Evolutionary conservation across 30 jellyfish, hydroid and myxozoan species (phyloP).

Genomic region (Aurelia sp.): DNA sequence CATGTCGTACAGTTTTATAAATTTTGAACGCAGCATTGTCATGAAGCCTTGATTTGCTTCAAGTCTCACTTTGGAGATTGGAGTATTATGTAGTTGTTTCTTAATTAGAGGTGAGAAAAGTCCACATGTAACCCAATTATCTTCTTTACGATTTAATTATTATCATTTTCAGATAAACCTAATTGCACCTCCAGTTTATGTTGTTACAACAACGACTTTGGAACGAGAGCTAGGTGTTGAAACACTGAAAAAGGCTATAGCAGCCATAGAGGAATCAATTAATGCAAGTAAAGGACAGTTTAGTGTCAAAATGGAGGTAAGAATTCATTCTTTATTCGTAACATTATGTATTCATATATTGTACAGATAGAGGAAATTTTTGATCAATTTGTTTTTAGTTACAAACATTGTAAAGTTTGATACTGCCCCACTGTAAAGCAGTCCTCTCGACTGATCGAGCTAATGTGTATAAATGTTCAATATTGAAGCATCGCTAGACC

Average conservation of each 20-base stretch:
- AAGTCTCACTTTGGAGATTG: too few relatives aligned
- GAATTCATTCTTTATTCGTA: neutral
- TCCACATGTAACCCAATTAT: too few relatives aligned
- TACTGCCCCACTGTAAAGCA: too few relatives aligned
- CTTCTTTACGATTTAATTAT: neutral
- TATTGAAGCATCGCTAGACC: too few relatives aligned
- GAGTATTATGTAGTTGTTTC: too few relatives aligned
- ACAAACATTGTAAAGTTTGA: too few relatives aligned
- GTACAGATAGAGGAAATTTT: neutral
- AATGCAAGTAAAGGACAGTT: slow-evolving; percentile 86
- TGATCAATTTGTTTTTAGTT: neutral
- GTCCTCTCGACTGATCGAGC: too few relatives aligned
- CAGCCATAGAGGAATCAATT: slow-evolving; percentile 87
- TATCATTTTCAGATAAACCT: slow-evolving; percentile 70
- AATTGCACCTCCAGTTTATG: slow-evolving; percentile 98
- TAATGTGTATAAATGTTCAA: too few relatives aligned
- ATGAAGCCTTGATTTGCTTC: too few relatives aligned
- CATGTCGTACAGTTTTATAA: too few relatives aligned
- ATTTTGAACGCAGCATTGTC: too few relatives aligned
- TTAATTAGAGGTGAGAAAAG: too few relatives aligned
- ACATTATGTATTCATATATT: neutral
- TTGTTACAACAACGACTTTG: slow-evolving; percentile 88
- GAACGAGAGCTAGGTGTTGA: slow-evolving; percentile 94
- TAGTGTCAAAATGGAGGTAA: slow-evolving; percentile 97
- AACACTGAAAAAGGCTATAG: slow-evolving; percentile 74